Evolutionary conservation across 2,113 vertebrate genomes (phyloP), one percentile per base, ranked within the genome.

Genomic region (Gasterosteus aculeatus): DNA sequence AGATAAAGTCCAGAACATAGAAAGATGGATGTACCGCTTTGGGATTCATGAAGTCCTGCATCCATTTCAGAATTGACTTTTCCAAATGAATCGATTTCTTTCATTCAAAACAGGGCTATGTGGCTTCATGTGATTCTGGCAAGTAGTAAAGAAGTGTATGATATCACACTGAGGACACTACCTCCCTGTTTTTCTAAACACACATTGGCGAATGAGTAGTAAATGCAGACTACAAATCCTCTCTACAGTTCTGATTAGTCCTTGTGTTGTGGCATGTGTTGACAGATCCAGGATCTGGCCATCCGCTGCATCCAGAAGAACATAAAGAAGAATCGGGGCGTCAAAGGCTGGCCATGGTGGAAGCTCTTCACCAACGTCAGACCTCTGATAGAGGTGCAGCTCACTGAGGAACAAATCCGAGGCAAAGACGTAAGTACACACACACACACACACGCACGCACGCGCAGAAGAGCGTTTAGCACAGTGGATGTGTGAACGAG

Each of bases 281-380:
- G 26, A 77, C 94, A 99, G 97, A 96, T 99, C 87, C 98, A 98
- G 89, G 94, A 98, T 91, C 84, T 99, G 92, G 98, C 98, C 26
- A 98, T 99, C 76, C 96, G 97, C 72, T 99, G 98, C 26, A 96
- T 99, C 71, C 98, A 99, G 95, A 99, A 98, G 93, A 99, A 99
- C 93, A 98, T 99, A 69, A 95, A 97, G 93, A 98, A 98, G 94
- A 99, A 99, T 87, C 94, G 95, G 51, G 95, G 97, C 0, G 98
- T 99, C 65, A 98, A 98, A 89, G 92, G 57, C 76, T 99, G 98
- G 98, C 94, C 95, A 2, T 99, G 98, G 98, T 99, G 98, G 98
- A 98, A 97, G 80, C 92, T 99, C 51, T 97, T 99, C 79, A 98
- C 96, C 59, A 97, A 95, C 0, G 98, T 99, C 57, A 93, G 96